Evolutionary conservation across 2,113 vertebrate genomes (phyloP).

Genomic region (Cochlearius cochlearius): DNA sequence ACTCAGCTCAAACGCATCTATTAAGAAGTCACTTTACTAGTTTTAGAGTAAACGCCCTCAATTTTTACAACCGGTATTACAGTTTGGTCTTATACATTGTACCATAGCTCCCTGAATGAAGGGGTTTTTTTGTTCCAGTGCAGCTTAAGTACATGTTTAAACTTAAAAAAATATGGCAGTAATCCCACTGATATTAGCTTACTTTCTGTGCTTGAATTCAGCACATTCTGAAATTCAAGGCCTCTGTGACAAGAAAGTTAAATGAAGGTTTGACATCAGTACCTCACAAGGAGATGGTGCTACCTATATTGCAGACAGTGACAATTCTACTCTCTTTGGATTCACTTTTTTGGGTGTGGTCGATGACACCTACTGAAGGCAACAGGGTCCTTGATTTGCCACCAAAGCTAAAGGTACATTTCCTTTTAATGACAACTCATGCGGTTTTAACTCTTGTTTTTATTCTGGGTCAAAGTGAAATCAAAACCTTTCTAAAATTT

Average conservation of each 20-base stretch:
- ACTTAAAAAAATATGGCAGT: not conserved
- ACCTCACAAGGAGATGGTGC: not conserved
- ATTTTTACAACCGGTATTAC: not conserved
- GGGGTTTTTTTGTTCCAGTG: not conserved
- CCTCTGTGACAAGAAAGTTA: not conserved
- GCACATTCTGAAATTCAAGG: not conserved
- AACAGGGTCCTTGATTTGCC: not conserved
- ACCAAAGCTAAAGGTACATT: not conserved
- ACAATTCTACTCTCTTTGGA: not conserved
- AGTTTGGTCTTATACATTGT: not conserved
- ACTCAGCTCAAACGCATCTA: not conserved
- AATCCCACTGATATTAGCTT: not conserved
- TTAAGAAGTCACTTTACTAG: not conserved
- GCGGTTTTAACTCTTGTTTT: not conserved
- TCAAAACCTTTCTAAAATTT: not conserved
- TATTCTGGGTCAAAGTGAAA: not conserved
- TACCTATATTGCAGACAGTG: not conserved
- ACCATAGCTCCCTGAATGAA: not conserved
- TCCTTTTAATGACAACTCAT: not conserved
- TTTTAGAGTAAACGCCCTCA: not conserved
- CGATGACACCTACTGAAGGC: not conserved
- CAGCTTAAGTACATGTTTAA: not conserved
- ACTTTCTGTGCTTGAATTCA: not conserved
- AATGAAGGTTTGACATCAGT: not conserved
- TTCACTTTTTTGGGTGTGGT: not conserved